phyloP scores from a whole-genome alignment of 64 coral and sea anemone species.

The Montipora efflorescens region DNA sequence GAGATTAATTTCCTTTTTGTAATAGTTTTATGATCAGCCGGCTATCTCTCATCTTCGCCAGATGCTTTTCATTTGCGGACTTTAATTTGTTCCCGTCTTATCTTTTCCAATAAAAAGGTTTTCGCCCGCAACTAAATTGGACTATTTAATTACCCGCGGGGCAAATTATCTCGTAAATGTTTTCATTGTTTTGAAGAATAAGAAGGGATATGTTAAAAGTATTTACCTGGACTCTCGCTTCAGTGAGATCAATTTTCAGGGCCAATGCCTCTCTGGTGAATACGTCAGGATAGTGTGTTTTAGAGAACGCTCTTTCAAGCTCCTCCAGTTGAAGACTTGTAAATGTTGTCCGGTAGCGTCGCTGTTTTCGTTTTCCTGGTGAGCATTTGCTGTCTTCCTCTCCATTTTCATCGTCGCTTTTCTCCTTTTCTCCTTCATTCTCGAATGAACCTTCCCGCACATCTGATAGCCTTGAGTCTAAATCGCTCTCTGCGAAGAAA shows the following conservation, averaged over 20 bases:
- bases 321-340: conserved; percentile 98
- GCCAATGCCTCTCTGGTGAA: conserved; percentile 96
- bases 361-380: conserved; percentile 87
- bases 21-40: conserved; percentile 62
- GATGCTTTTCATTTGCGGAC: conserved; percentile 48
- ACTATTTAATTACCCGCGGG: conserved; percentile 80
- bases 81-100: conserved; percentile 71
- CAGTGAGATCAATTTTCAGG: conserved; percentile 97
- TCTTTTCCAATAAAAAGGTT: conserved; percentile 65
- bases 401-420: conserved; percentile 56
- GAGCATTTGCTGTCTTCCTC: conserved; percentile 61
- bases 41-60: conserved; percentile 64
- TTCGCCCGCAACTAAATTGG: conserved; percentile 75
- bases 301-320: conserved; percentile 93
- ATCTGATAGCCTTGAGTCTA: conserved; percentile 1
- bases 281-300: conserved; percentile 97
- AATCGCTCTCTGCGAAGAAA: conserved; percentile 8
- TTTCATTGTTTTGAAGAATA: conserved; percentile 21
- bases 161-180: conserved; percentile 25
- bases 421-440: conserved; percentile 56
- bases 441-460: not conserved
- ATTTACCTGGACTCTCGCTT: conserved; percentile 94
- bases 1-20: conserved; percentile 67
- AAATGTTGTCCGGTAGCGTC: conserved; percentile 95
- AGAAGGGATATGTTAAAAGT: not conserved